Conservation (phyloP, 2,113 vertebrate species). For the Bombycilla garrulus region DNA sequence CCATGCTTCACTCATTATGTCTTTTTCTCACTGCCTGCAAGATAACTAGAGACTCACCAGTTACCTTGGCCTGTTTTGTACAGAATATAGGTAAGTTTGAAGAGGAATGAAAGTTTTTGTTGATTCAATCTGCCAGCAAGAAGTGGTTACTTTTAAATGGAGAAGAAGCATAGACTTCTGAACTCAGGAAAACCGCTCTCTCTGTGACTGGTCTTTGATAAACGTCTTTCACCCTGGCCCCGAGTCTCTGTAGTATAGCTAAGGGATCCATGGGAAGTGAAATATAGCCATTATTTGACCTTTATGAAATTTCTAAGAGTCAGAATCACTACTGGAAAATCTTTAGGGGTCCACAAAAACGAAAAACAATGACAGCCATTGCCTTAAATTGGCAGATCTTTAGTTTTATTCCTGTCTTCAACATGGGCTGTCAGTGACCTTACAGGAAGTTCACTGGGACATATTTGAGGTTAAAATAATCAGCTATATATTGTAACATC, state of each 20-base stretch:
- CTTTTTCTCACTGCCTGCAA: not conserved
- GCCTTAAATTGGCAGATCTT: not conserved
- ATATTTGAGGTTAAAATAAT: not conserved
- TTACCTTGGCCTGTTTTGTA: not conserved
- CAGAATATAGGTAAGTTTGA: not conserved
- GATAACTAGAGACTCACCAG: not conserved
- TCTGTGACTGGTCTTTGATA: not conserved
- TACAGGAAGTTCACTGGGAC: not conserved
- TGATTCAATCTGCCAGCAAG: not conserved
- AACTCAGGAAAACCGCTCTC: not conserved
- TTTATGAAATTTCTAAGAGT: not conserved
- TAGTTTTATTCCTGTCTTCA: not conserved
- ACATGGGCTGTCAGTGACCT: not conserved
- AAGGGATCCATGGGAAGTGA: not conserved
- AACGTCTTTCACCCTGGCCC: not conserved
- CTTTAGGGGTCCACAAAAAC: not conserved
- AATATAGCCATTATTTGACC: not conserved
- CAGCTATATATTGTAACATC: not conserved
- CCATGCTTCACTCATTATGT: not conserved
- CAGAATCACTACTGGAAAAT: not conserved
- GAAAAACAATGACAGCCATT: not conserved
- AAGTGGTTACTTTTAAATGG: not conserved
- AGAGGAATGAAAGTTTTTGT: not conserved
- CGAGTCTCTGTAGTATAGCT: not conserved
- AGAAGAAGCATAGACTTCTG: not conserved